phyloP scores from a whole-genome alignment of 2,113 vertebrate species.

The Thunnus maccoyii region DNA sequence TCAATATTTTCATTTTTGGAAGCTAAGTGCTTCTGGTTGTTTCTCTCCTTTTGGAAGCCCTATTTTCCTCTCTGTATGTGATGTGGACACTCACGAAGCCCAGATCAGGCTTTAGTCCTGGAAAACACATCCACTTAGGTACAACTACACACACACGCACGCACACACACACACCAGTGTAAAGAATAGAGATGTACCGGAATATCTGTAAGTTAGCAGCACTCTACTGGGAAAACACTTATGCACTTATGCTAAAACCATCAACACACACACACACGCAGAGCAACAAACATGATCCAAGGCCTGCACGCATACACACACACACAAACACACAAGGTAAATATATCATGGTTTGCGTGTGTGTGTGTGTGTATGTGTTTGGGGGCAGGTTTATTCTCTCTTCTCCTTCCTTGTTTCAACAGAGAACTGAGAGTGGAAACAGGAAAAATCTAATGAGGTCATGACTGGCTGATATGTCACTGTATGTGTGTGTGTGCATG shows the following conservation, averaged over 20 bases:
- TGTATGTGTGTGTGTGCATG: constrained; percentile 51
- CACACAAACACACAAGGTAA: too few relatives aligned
- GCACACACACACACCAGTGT: too few relatives aligned
- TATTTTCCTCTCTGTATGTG: neutral
- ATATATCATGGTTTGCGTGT: neutral
- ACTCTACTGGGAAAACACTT: too few relatives aligned
- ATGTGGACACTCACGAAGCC: too few relatives aligned
- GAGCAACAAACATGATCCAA: neutral
- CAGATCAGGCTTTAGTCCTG: too few relatives aligned
- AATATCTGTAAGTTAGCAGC: too few relatives aligned
- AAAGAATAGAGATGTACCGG: too few relatives aligned
- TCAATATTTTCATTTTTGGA: constrained; percentile 1
- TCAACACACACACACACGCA: neutral
- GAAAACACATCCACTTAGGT: too few relatives aligned
- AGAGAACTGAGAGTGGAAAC: neutral
- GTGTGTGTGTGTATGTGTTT: neutral
- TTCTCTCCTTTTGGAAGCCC: neutral
- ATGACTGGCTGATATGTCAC: neutral
- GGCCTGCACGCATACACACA: neutral
- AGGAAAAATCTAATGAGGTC: neutral
- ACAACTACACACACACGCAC: too few relatives aligned
- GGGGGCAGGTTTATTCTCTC: neutral
- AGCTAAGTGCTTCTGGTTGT: constrained; percentile 8
- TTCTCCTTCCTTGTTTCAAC: constrained; percentile 3
- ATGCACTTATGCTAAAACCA: too few relatives aligned